A percentile compares a stretch with the other conserved stretches of the same genome.
phyloP scores from a whole-genome alignment of 1,140 invertebrate genomes.

The Leptonema lineaticorne region DNA sequence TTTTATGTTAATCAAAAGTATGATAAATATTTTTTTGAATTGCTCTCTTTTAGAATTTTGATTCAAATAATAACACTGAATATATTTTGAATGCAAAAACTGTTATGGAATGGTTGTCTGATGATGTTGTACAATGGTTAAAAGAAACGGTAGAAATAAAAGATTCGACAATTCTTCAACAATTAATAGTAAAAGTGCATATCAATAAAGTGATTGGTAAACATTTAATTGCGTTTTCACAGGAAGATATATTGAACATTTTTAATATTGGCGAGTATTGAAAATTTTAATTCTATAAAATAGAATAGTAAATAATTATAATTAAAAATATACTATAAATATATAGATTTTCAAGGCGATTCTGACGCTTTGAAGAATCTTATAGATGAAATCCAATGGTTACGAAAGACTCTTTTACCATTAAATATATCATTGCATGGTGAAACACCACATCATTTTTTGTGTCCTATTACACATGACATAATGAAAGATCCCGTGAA shows the following conservation, averaged over 20 bases:
- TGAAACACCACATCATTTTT: constrained; percentile 65
- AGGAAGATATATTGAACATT: constrained; percentile 55
- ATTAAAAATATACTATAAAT: neutral
- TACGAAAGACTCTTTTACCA: constrained; percentile 15
- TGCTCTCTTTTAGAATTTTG: constrained; percentile 40
- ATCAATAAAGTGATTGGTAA: constrained; percentile 22
- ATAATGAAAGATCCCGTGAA: constrained; percentile 77
- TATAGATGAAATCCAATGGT: constrained; percentile 55
- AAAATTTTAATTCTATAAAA: constrained; percentile 7
- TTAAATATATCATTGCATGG: constrained; percentile 38
- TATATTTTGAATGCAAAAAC: constrained; percentile 42
- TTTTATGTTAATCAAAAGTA: neutral
- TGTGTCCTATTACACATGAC: constrained; percentile 82
- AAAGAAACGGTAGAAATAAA: constrained; percentile 34
- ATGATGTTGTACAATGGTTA: constrained; percentile 66
- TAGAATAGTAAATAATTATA: neutral
- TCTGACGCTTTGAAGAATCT: constrained; percentile 41
- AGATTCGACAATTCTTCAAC: neutral
- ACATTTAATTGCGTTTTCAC: constrained; percentile 33
- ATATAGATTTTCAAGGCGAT: constrained; percentile 17
- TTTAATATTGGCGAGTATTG: constrained; percentile 43
- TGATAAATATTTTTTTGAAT: constrained; percentile 44
- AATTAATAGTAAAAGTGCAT: constrained; percentile 8
- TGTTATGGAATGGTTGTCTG: constrained; percentile 58
- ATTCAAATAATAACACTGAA: neutral